Conservation (phyloP, 2,888 invertebrate species). For the Melikaiella ostensackeni region DNA sequence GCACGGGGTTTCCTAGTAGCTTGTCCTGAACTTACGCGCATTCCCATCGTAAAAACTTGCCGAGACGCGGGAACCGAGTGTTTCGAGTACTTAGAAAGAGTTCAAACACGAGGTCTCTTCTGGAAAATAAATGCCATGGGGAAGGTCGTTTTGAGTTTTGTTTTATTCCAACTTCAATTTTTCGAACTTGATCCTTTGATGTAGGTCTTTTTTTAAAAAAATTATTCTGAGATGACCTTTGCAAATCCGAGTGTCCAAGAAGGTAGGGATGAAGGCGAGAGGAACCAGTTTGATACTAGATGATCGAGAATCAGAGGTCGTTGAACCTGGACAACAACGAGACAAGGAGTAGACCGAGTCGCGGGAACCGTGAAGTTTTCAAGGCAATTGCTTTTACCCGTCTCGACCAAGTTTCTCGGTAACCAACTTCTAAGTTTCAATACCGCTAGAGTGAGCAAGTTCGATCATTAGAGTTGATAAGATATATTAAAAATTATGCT, state of each 20-base stretch:
- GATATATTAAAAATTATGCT: background rate
- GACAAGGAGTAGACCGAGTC: slow-evolving; percentile 38
- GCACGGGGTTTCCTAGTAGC: slow-evolving; percentile 23
- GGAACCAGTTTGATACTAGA: slow-evolving; percentile 32
- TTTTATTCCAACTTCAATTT: background rate
- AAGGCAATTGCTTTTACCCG: slow-evolving; percentile 39
- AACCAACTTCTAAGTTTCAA: slow-evolving; percentile 27
- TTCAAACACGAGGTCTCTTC: background rate
- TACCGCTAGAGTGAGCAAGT: slow-evolving; percentile 28
- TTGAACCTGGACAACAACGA: slow-evolving; percentile 33
- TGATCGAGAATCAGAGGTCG: slow-evolving; percentile 22
- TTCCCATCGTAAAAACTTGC: slow-evolving; percentile 35
- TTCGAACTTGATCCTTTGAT: background rate
- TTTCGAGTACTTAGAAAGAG: slow-evolving; percentile 8
- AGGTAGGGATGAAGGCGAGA: background rate
- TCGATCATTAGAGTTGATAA: slow-evolving; percentile 4
- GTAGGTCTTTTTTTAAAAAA: too few relatives aligned
- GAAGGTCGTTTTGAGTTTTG: background rate
- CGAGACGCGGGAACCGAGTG: slow-evolving; percentile 24
- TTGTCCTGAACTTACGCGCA: slow-evolving; percentile 31
- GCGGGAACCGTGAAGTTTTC: slow-evolving; percentile 39
- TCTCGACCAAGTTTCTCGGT: slow-evolving; percentile 37
- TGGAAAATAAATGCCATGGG: slow-evolving; percentile 1
- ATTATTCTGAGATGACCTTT: background rate
- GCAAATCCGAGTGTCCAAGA: background rate